Evolutionary conservation across 2,797 vertebrate species (phyloP), one percentile per base, ranked within the genome.

Genomic region (Gobio occitaniae): DNA sequence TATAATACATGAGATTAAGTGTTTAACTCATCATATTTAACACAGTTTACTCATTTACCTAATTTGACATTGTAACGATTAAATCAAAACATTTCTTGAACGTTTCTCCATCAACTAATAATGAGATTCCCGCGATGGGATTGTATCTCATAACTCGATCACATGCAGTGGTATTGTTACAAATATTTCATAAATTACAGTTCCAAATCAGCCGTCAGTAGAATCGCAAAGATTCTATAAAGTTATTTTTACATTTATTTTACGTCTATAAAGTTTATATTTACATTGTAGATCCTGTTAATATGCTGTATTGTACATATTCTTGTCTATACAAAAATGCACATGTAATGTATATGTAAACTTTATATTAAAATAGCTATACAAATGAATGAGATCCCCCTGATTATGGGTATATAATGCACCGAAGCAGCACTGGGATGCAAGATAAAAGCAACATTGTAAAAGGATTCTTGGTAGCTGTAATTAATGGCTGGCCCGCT

Each of bases 401-500:
- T 29, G 70, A 7, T 19, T 69, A 2, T 78, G 25, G 48, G 6
- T 79, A 41, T 68, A 38, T 16, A 68, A 77, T 65, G 29, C 16
- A 78, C 16, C 9, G n/a, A 56, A 77, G 66, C 16, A 48, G 12
- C 25, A 29, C n/a, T 48, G n/a, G 25, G n/a, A 50, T 50, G 15
- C 70, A 59, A 81, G 25, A 61, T 10, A 63, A 68, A 38, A 47
- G 29, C 29, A 56, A 56, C 11, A 65, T 16, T 50, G n/a, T 52
- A 21, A 66, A 56, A 13, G 29, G 69, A 61, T 50, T 69, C 38
- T 70, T n/a, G 54, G 11, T 66, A 63, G 50, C 15, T 86, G 50
- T 89, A 87, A 84, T 44, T 52, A 84, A 87, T 83, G 48, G 44
- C 32, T 61, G 63, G 41, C 38, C 41, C 52, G 66, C 83, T 87